Conservation (phyloP, 2,113 vertebrate species). For the Apistogramma diplotaenia region DNA sequence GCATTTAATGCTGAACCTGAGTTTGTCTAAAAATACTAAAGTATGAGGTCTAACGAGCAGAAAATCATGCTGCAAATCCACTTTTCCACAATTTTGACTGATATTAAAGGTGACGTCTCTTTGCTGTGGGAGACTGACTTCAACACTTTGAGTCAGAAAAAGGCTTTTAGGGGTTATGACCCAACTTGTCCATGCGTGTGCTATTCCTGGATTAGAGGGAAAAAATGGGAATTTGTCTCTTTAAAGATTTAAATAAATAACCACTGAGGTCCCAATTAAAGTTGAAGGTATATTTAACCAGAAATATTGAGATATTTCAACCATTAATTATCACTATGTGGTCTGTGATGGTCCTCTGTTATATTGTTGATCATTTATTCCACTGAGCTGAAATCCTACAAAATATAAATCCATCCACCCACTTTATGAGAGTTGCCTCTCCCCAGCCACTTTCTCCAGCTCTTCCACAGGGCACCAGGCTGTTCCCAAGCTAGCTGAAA, state of each 20-base stretch:
- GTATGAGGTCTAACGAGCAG: conserved; percentile 21
- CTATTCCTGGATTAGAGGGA: not conserved
- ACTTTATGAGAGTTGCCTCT: not conserved
- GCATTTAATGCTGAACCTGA: conserved; percentile 10
- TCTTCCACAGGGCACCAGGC: not conserved
- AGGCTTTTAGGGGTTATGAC: not conserved
- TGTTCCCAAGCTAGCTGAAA: not conserved
- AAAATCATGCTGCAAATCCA: conserved; percentile 26
- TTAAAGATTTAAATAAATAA: not conserved
- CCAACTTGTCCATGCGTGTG: not conserved
- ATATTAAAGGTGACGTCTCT: conserved; percentile 21
- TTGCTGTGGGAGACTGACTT: conserved; percentile 19
- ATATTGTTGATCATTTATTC: not conserved
- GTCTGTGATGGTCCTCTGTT: not conserved
- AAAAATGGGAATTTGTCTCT: too few species aligned
- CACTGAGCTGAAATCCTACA: not conserved
- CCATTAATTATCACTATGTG: not conserved
- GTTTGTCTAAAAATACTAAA: not conserved
- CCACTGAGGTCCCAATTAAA: not conserved
- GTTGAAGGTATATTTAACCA: not conserved
- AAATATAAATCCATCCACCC: not conserved
- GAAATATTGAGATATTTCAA: not conserved
- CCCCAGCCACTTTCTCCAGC: too few species aligned
- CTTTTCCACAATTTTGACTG: conserved; percentile 6
- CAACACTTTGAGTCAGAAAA: conserved; percentile 8